These are phyloP conservation scores for Laticauda colubrina DNA, from an alignment of 2,113 vertebrate species.

Conservation along the genomic window DNA sequence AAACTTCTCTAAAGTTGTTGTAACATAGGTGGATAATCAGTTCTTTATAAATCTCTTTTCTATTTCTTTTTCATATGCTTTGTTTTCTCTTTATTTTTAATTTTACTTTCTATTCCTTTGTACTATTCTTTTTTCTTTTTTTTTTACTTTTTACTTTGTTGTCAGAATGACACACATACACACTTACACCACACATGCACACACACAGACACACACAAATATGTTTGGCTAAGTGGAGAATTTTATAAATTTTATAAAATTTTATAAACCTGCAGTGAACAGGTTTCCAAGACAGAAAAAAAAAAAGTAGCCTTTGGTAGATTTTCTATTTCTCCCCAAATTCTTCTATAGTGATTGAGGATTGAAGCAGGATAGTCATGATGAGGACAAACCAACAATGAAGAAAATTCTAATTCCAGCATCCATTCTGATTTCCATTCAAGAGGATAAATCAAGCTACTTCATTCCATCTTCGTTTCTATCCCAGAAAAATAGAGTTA, in stretches of 20 bases:
- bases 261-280: neutral
- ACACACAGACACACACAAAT: neutral
- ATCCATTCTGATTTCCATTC: neutral
- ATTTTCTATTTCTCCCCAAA: neutral
- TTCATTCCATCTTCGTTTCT: constrained; percentile 52
- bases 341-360: rapidly evolving
- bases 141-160: neutral
- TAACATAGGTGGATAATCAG: neutral
- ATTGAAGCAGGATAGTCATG: neutral
- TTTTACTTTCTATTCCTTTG: neutral
- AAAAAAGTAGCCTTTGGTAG: neutral
- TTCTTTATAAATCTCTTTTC: neutral
- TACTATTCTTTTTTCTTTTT: neutral
- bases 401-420: neutral
- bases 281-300: neutral
- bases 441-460: neutral
- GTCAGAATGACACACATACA: neutral
- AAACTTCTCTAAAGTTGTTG: neutral
- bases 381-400: neutral
- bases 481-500: constrained; percentile 1
- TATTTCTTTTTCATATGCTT: neutral
- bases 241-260: neutral
- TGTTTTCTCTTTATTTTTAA: neutral
- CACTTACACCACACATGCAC: neutral
- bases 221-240: neutral